Base-by-base conservation (phyloP, 2,888 invertebrate genomes). In the Dermolepida albohirtum region DNA sequence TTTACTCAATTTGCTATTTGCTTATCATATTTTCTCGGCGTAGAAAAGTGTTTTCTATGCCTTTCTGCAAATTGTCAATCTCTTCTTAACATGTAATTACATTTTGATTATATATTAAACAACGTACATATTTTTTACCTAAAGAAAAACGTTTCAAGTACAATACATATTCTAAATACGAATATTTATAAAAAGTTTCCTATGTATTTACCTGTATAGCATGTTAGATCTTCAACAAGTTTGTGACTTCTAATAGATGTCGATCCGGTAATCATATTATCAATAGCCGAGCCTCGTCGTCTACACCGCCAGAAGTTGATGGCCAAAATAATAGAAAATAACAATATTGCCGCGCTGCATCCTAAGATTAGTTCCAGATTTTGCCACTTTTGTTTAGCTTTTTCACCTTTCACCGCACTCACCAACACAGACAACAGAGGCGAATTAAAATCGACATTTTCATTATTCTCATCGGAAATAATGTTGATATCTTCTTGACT, bases 341-440 rank as follows among this genome's bases (percentile, higher is more conserved):
- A 74, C 14, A 84, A 70, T 22, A 85, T 77, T 40, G 89, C 89
- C 71, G 88, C 88, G 67, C 87, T 82, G 70, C 86, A 87, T n/a
- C 89, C 89, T 65, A 88, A 79, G 49, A 88, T 85, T 70, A 88
- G 77, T 78, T 89, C 88, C 57, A 87, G 84, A 76, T 87, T 87
- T 63, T 86, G 86, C 72, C 86, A 85, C 62, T 84, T 84, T 49
- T 86, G 84, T 73, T 85, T 85, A 14, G 86, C 84, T 57, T 86
- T 86, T 77, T 88, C 88, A 64, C 88, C 88, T 78, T 87, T 83
- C 83, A 89, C 88, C 4, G 89, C 88, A 78, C 88, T 88, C 50
- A 89, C 88, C 66, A 89, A 79, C 62, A 89, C 88, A 12, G 89
- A 89, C 82, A 89, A 85, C 54, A 89, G 82, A 17, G 83, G 84